Evolutionary conservation across 2,888 invertebrate genomes (phyloP), one percentile per base, ranked within the genome.

Genomic region (Conomelus anceps): DNA sequence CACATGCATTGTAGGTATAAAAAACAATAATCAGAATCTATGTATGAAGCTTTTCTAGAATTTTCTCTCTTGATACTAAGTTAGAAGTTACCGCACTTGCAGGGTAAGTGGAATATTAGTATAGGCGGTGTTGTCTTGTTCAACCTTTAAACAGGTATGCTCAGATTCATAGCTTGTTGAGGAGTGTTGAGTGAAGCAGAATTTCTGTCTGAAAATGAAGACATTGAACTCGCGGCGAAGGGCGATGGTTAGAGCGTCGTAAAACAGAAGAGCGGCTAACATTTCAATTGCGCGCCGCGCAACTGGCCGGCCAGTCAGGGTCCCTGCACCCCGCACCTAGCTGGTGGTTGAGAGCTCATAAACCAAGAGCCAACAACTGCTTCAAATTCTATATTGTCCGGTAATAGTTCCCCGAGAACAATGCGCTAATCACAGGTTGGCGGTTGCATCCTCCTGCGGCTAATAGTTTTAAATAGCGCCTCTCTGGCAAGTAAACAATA

Each of bases 401-500:
- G 86, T 86, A 86, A 86, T 86, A 23, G 86, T 86, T 86, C 6
- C 63, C 34, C 84, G 85, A 29, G 89, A 89, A 90, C 90, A 90
- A 90, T 90, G 88, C 90, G 22, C 88, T 90, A 90, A 90, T 90
- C 90, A 90, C 89, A 90, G 90, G 24, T 88, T 41, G 24, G 87
- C 63, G 84, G 24, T 7, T 86, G 24, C 29, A 26, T 86, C 24
- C 29, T 86, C 86, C 86, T 26, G 24, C 89, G 89, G 90, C 87
- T 90, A 90, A 90, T 90, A 90, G 90, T 90, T 90, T 90, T 90
- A 90, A 90, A 90, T 89, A 86, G 86, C 86, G 29, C 63, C 63
- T 63, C 63, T 63, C 63, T n/a, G n/a, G 63, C 63, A n/a, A 63
- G 63, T 63, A 63, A 63, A 63, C 63, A 63, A 63, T 63, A 63